Evolutionary conservation across 2,113 vertebrate genomes (phyloP).

Genomic region (Eulemur rufifrons): DNA sequence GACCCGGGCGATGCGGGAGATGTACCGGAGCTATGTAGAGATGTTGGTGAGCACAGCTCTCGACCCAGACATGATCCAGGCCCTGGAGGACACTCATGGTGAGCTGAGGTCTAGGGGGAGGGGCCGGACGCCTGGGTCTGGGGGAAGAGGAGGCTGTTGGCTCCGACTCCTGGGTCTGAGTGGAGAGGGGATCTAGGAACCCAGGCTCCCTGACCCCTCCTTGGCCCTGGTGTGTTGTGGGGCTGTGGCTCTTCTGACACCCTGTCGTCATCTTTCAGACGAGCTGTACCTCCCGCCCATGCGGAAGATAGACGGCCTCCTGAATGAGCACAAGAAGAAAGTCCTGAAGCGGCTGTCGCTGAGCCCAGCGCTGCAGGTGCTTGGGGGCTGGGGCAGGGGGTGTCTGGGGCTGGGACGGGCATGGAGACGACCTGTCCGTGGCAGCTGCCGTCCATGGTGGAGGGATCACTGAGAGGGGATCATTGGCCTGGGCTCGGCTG

Average conservation of each 20-base stretch:
- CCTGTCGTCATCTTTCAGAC: slow-evolving; percentile 67
- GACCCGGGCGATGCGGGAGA: slow-evolving; percentile 94
- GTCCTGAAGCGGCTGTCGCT: slow-evolving; percentile 90
- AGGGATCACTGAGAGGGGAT: neutral
- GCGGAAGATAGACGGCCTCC: slow-evolving; percentile 93
- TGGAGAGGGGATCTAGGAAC: neutral
- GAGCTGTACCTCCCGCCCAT: slow-evolving; percentile 94
- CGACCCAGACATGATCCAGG: slow-evolving; percentile 97
- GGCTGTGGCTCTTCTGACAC: neutral
- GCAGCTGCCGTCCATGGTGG: accelerated
- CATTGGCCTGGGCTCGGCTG: neutral
- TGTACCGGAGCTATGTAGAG: slow-evolving; percentile 97
- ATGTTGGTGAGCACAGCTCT: slow-evolving; percentile 96
- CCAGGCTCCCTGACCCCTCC: neutral
- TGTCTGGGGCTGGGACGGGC: neutral
- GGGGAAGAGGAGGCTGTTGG: neutral
- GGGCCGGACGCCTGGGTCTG: neutral
- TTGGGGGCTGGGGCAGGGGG: neutral
- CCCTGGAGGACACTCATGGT: slow-evolving; percentile 95
- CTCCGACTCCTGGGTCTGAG: neutral
- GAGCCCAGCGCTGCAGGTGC: slow-evolving; percentile 89
- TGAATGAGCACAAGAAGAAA: slow-evolving; percentile 93
- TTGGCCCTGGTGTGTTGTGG: accelerated
- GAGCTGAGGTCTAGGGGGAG: neutral
- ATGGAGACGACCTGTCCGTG: accelerated